Conservation (phyloP, 2,888 invertebrate genomes). For the Apamea sordens region DNA sequence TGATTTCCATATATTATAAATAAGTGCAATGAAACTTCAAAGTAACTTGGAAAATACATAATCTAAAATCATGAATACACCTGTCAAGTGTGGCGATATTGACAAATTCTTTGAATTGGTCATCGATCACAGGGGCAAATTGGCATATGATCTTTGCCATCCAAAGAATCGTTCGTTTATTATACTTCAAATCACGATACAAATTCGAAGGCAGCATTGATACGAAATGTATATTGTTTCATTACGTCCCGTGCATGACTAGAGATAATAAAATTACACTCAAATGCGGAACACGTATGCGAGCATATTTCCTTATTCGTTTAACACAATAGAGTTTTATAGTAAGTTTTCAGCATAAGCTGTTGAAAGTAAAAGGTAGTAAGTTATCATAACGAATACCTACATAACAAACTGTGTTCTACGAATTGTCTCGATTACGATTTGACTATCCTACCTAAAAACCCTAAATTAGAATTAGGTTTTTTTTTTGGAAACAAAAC, state of each 20-base stretch:
- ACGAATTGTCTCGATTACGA: neutral
- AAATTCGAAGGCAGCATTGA: conserved; percentile 15
- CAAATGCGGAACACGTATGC: conserved; percentile 54
- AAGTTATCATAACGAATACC: neutral
- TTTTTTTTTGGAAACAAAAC: too few species aligned
- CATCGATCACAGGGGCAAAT: neutral
- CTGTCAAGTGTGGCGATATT: neutral
- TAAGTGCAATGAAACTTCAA: neutral
- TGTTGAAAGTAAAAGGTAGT: conserved; percentile 36
- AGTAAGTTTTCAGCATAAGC: conserved; percentile 27
- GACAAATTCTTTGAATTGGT: neutral
- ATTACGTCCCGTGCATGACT: conserved; percentile 51
- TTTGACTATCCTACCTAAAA: neutral
- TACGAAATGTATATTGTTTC: conserved; percentile 35
- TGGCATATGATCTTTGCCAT: neutral
- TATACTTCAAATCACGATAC: conserved; percentile 7
- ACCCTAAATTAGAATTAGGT: too few species aligned
- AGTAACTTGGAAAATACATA: neutral
- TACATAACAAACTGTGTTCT: conserved; percentile 15
- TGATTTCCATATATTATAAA: neutral
- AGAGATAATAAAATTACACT: conserved; percentile 56
- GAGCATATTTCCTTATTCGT: conserved; percentile 56
- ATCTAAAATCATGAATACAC: neutral
- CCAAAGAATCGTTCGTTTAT: neutral
- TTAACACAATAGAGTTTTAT: conserved; percentile 42